Conservation (phyloP, 2,888 invertebrate species). For the Scaptomyza tumidula region DNA sequence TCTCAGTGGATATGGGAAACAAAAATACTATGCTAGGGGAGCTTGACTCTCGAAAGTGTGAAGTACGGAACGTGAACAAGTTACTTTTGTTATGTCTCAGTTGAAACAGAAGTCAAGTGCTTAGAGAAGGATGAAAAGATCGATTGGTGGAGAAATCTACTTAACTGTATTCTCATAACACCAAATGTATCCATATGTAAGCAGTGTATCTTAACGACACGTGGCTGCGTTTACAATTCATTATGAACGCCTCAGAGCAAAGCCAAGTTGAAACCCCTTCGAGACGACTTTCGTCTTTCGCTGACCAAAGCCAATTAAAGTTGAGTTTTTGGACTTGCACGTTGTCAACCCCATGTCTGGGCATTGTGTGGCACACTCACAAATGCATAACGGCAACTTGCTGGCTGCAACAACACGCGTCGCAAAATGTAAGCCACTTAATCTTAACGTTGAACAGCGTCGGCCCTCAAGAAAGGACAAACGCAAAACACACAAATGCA, state of each 20-base stretch:
- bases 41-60: constrained; percentile 25
- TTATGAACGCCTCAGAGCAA: constrained; percentile 59
- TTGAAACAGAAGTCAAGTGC: constrained; percentile 29
- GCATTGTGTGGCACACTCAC: constrained; percentile 50
- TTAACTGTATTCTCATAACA: constrained; percentile 26
- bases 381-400: constrained; percentile 71
- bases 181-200: constrained; percentile 14
- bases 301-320: constrained; percentile 66
- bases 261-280: constrained; percentile 35
- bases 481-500: constrained; percentile 54
- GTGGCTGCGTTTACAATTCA: constrained; percentile 78
- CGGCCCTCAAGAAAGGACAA: constrained; percentile 44
- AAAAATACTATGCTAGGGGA: not conserved
- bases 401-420: constrained; percentile 61
- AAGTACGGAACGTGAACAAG: constrained; percentile 31
- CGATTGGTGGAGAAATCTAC: constrained; percentile 16
- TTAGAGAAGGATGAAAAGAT: not conserved
- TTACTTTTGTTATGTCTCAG: constrained; percentile 8
- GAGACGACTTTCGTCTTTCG: constrained; percentile 45
- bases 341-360: constrained; percentile 51
- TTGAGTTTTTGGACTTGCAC: constrained; percentile 24
- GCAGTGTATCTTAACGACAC: constrained; percentile 42
- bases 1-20: constrained; percentile 26
- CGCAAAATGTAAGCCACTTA: constrained; percentile 75
- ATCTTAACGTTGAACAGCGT: constrained; percentile 57